Evolutionary conservation across 2,113 vertebrate genomes (phyloP).

Genomic region (Gavia stellata): DNA sequence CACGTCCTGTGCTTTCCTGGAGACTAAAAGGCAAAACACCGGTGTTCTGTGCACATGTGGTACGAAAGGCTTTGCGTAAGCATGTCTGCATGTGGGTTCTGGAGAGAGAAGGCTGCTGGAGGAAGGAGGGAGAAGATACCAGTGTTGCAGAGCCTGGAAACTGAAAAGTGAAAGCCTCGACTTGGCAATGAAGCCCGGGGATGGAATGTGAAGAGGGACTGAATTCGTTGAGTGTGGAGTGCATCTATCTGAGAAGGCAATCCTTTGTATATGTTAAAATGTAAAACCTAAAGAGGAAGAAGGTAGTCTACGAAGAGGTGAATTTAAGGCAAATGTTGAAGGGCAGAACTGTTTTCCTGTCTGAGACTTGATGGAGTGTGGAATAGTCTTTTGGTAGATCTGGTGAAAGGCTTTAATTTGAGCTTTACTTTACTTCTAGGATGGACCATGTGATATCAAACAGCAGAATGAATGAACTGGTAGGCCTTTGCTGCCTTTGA

Average conservation of each 20-base stretch:
- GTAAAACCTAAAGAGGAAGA: neutral
- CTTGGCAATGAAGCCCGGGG: neutral
- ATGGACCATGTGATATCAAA: neutral
- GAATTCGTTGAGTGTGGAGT: neutral
- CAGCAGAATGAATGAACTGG: neutral
- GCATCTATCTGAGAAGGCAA: neutral
- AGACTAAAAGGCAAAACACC: rapidly evolving
- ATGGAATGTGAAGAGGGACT: neutral
- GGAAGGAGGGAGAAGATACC: rapidly evolving
- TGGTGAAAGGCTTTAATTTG: neutral
- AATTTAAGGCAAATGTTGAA: neutral
- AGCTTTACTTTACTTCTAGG: neutral
- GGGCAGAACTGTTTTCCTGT: neutral
- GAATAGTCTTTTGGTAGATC: neutral
- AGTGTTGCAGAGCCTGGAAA: neutral
- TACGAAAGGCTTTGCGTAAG: neutral
- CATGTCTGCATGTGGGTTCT: rapidly evolving
- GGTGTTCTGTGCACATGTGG: rapidly evolving
- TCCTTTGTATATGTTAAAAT: rapidly evolving
- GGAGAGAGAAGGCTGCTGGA: neutral
- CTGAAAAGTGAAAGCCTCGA: rapidly evolving
- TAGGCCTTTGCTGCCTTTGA: neutral
- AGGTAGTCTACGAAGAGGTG: rapidly evolving
- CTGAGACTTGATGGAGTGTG: neutral
- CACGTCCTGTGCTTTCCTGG: rapidly evolving